These are phyloP conservation scores for Plutella xylostella DNA, from an alignment of 2,888 invertebrate species.

Conservation along the genomic window DNA sequence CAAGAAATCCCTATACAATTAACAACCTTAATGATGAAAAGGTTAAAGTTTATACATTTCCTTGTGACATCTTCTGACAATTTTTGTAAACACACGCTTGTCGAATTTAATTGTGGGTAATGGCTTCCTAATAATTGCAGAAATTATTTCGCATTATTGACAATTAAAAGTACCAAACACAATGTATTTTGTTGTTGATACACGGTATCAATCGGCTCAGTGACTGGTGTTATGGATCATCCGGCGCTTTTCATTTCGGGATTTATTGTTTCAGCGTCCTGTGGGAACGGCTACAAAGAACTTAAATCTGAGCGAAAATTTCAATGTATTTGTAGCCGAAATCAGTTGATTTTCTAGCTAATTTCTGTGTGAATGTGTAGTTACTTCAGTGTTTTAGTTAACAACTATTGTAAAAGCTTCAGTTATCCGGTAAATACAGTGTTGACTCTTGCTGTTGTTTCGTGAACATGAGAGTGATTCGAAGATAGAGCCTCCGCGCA, in stretches of 20 bases:
- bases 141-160: conserved; percentile 36
- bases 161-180: conserved; percentile 27
- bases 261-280: conserved; percentile 44
- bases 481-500: neutral
- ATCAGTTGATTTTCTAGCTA: too few species aligned
- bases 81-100: conserved; percentile 71
- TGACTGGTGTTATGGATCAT: conserved; percentile 37
- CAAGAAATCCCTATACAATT: conserved; percentile 34
- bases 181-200: neutral
- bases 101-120: conserved; percentile 71
- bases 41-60: conserved; percentile 31
- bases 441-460: too few species aligned
- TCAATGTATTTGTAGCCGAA: neutral
- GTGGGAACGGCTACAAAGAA: conserved; percentile 49
- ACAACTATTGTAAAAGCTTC: too few species aligned
- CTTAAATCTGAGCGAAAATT: conserved; percentile 13
- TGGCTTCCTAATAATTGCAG: conserved; percentile 70
- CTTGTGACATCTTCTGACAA: conserved; percentile 56
- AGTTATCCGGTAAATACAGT: too few species aligned
- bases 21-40: conserved; percentile 32
- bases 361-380: neutral
- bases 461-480: too few species aligned
- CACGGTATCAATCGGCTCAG: conserved; percentile 5
- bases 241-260: conserved; percentile 39
- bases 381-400: too few species aligned